Evolutionary conservation across 2,797 vertebrate species (phyloP), one percentile per base, ranked within the genome.

Genomic region (Neostethus bicornis): DNA sequence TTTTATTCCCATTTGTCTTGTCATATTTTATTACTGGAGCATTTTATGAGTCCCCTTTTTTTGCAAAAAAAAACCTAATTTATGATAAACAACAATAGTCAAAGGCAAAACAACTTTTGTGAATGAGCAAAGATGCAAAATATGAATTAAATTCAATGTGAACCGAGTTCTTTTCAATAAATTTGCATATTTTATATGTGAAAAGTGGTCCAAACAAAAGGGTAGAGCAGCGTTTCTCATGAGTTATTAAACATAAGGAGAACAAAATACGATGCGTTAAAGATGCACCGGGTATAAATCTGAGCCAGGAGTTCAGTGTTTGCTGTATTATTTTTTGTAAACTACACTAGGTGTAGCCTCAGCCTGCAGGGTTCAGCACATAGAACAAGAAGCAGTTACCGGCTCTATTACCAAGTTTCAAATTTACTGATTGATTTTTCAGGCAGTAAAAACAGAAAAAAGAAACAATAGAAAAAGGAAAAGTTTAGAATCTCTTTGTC

Each of bases 241-340:
- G 1, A 32, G 5, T 7, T 14, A 50, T 2, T 25, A 19, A 45
- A 62, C 16, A 16, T 29, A 25, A 39, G 45, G 32, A 52, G 51
- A 25, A 69, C 61, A 53, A 75, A 59, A 26, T 16, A 12, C 25
- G 35, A 4, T 41, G 48, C 31, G 75, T 77, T 71, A 71, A 56
- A 4, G 59, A 51, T 19, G 57, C 44, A 10, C 31, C 14, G 20
- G 46, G 69, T 58, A 52, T 73, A 77, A 73, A 75, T 69, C 57
- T 21, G 10, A 49, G 55, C 56, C 51, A 73, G 75, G 61, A 66
- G 57, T 60, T 65, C 57, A 24, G 63, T 79, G 70, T 79, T 83
- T 66, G 61, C 59, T 49, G 51, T 21, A 45, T 43, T 63, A 53
- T 72, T 81, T 76, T 79, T 75, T 81, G 70, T 74, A 68, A 43